Evolutionary conservation across 2,797 vertebrate genomes (phyloP).

Genomic region (Prunella strophiata): DNA sequence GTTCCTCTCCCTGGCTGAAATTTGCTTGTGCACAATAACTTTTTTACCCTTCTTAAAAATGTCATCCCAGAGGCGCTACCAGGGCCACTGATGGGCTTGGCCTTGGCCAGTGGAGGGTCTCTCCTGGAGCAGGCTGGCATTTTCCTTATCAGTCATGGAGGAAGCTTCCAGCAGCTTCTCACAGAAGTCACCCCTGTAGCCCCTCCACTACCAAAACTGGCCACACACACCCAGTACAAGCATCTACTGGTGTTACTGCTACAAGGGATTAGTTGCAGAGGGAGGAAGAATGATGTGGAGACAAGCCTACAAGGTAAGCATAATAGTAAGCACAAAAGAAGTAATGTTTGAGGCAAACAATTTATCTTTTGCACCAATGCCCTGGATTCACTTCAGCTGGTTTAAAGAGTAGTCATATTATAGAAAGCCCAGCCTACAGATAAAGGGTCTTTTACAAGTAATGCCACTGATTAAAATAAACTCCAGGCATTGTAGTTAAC

Average conservation of each 20-base stretch:
- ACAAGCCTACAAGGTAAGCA: background rate
- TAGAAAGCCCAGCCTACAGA: background rate
- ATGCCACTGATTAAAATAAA: background rate
- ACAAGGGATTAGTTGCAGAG: background rate
- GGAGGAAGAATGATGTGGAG: background rate
- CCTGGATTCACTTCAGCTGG: background rate
- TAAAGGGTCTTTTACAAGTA: background rate
- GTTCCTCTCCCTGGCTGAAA: background rate
- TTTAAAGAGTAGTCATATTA: background rate
- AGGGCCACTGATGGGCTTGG: background rate
- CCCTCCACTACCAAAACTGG: background rate
- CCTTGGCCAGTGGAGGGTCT: too few species aligned
- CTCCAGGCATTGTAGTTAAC: constrained; percentile 12
- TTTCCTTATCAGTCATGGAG: background rate
- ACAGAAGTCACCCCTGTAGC: background rate
- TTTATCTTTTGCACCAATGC: background rate
- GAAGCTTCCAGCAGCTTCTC: background rate
- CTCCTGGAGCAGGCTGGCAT: background rate
- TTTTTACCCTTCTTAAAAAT: background rate
- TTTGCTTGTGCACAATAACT: background rate
- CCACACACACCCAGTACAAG: background rate
- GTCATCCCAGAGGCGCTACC: background rate
- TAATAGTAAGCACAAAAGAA: background rate
- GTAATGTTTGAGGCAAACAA: background rate
- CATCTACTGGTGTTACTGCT: background rate